Base-by-base conservation (phyloP, 2,888 invertebrate species). In the Pristionchus entomophagus region DNA sequence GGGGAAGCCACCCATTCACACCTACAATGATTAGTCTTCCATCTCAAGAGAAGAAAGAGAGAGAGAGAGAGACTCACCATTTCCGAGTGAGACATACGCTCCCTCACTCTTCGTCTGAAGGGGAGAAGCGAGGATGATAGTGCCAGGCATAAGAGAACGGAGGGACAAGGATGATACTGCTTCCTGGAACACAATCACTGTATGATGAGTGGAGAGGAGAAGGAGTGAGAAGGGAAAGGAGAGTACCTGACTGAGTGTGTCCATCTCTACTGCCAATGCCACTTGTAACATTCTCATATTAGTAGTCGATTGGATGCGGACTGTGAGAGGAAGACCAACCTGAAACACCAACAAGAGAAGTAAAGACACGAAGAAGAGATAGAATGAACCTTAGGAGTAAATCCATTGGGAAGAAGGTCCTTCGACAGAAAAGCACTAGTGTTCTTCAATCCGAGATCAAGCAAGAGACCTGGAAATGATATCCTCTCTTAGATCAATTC, bases 61-160 rank as follows among this genome's bases (percentile, higher is more conserved):
- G n/a, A n/a, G n/a, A n/a, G n/a, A n/a, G n/a, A n/a, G n/a, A n/a
- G 8, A 41, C 69, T 22, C 22, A 91, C 92, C 92, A 86, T 92
- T 92, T 81, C 91, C 91, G 56, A 92, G 86, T 14, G 65, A 86
- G 1, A 92, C 92, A 56, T 88, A 88, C 22, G 92, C 88, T 29
- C 93, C 93, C 14, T 78, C 87, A 12, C 86, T 84, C 0, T 85
- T 86, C 19, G 88, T 84, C 84, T 90, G 89, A 10, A 89, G 89
- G 38, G 93, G 93, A 53, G 89, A 89, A 56, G 91, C 91, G 49
- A 89, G 89, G 1, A 93, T 65, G 53, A 93, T 89, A 3, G 93
- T 92, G 49, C 93, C 93, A 0, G 93, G 93, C 91, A 91, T 91
- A 38, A 93, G 86, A 29, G 91, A 88, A 84, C 91, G 90, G 59